Conservation (phyloP, 2,113 vertebrate genomes). For the Periophthalmodon schlosseri region DNA sequence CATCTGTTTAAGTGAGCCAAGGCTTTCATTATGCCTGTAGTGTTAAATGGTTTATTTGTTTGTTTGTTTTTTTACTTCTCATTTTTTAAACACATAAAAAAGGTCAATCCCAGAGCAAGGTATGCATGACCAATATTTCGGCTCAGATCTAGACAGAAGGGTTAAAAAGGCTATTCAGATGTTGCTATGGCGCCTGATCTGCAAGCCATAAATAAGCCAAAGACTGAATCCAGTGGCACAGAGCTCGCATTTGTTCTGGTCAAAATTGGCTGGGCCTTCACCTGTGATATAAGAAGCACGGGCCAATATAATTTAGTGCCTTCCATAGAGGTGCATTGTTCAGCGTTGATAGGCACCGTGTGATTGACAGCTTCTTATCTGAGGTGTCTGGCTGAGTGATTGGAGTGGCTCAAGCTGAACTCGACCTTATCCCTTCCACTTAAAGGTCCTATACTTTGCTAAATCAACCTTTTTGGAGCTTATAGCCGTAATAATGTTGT, state of each 20-base stretch:
- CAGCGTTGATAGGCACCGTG: slow-evolving; percentile 1
- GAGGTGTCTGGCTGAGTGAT: slow-evolving; percentile 2
- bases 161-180: neutral
- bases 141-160: neutral
- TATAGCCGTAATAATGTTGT: neutral
- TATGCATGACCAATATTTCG: neutral
- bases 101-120: neutral
- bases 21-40: no score
- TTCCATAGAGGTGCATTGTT: slow-evolving; percentile 13
- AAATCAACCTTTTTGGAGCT: neutral
- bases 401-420: slow-evolving; percentile 6
- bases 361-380: slow-evolving; percentile 12
- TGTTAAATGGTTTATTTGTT: no score
- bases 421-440: neutral
- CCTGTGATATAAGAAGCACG: slow-evolving; percentile 7
- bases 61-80: no score
- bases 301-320: slow-evolving; percentile 7
- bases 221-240: neutral
- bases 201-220: neutral
- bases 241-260: neutral
- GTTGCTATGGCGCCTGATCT: no score
- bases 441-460: neutral
- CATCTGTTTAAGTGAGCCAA: no score
- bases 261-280: slow-evolving; percentile 1
- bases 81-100: no score